Conservation (phyloP, 2,888 invertebrate genomes). For the Minunthozetes semirufus region DNA sequence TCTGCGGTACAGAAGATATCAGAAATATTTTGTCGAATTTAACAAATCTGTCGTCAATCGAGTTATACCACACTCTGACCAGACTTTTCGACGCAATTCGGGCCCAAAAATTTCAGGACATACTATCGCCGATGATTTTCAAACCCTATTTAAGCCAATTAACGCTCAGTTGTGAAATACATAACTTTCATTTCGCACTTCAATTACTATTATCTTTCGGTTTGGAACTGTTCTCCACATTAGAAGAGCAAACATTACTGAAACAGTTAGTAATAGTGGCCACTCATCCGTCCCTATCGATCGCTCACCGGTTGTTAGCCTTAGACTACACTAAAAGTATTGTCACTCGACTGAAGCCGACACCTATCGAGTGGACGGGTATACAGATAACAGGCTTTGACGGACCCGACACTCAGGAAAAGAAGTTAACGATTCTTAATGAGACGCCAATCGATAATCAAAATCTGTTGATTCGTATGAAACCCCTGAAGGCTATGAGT, state of each 20-base stretch:
- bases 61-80: conserved; percentile 16
- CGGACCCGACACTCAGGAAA: conserved; percentile 42
- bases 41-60: neutral
- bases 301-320: conserved; percentile 39
- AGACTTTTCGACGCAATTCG: conserved; percentile 2
- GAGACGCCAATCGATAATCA: conserved; percentile 34
- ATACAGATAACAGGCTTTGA: conserved; percentile 37
- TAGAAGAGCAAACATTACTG: conserved; percentile 39
- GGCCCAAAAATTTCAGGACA: neutral
- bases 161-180: conserved; percentile 38
- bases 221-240: conserved; percentile 38
- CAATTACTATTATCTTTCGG: conserved; percentile 37
- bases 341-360: conserved; percentile 16
- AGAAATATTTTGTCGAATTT: neutral
- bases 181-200: conserved; percentile 39
- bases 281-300: conserved; percentile 39
- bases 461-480: conserved; percentile 31
- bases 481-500: conserved; percentile 2
- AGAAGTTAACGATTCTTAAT: conserved; percentile 39
- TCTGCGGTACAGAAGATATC: neutral
- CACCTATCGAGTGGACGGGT: conserved; percentile 5
- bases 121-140: conserved; percentile 33
- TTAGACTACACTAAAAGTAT: conserved; percentile 38
- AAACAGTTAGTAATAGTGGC: conserved; percentile 38
- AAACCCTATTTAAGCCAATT: conserved; percentile 37